phyloP scores from a whole-genome alignment of 1,140 invertebrate species.

The Rhyacophila brunnea region DNA sequence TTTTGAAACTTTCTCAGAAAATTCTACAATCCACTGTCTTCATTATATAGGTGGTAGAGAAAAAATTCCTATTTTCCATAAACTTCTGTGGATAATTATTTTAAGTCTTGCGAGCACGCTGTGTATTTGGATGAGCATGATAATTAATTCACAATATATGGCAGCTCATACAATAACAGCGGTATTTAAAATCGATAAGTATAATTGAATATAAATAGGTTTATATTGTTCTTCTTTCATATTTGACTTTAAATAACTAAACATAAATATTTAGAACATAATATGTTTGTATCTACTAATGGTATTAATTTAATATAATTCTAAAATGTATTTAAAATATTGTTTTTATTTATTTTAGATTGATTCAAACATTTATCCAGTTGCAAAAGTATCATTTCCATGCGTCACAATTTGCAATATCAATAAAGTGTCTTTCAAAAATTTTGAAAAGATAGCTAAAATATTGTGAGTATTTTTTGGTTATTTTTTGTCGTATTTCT shows the following conservation, averaged over 20 bases:
- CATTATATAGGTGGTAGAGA: neutral
- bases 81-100: neutral
- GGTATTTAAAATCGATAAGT: neutral
- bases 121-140: neutral
- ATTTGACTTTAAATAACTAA: too few relatives aligned
- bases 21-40: neutral
- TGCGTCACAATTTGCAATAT: slow-evolving; percentile 28
- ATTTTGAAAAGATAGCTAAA: slow-evolving; percentile 16
- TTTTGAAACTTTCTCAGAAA: neutral
- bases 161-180: neutral
- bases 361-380: slow-evolving; percentile 14
- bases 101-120: neutral
- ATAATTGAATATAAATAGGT: slow-evolving; percentile 1
- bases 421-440: slow-evolving; percentile 30
- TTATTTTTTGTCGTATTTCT: too few relatives aligned
- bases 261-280: too few relatives aligned
- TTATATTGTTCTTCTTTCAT: neutral
- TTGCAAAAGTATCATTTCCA: slow-evolving; percentile 20
- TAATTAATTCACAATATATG: neutral
- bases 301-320: too few relatives aligned
- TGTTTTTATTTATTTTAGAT: slow-evolving; percentile 23
- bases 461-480: slow-evolving; percentile 30
- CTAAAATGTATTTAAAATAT: too few relatives aligned
- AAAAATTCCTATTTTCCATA: slow-evolving; percentile 1
- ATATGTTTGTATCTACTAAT: too few relatives aligned